These are phyloP conservation scores for Denticeps clupeoides DNA, from an alignment of 2,797 vertebrate genomes.

Conservation along the genomic window DNA sequence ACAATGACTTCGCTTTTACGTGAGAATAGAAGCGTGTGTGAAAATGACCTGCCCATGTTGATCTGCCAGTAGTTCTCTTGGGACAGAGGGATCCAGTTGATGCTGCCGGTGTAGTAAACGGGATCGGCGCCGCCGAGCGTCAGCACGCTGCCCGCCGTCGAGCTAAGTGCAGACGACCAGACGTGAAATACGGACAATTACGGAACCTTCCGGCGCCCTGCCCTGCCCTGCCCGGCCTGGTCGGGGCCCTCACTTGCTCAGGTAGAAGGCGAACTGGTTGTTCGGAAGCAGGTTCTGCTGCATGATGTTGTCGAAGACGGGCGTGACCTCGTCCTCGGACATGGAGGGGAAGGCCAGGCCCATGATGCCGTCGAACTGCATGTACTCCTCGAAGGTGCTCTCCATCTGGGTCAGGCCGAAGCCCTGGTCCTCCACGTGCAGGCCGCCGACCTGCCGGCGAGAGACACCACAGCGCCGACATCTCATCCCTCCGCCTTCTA, in stretches of 20 bases:
- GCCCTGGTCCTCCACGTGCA: conserved; percentile 26
- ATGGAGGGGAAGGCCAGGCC: conserved; percentile 30
- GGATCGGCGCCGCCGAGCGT: conserved; percentile 28
- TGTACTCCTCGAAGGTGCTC: background rate
- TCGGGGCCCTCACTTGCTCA: conserved; percentile 16
- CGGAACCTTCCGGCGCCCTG: background rate
- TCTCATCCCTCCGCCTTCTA: too few relatives aligned
- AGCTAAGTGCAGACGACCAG: conserved; percentile 7
- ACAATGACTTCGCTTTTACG: too few relatives aligned
- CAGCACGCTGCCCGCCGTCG: conserved; percentile 27
- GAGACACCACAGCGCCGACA: too few relatives aligned
- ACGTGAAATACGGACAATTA: too few relatives aligned
- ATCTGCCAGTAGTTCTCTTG: conserved; percentile 23
- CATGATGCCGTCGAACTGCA: conserved; percentile 31
- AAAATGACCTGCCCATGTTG: conserved; percentile 19
- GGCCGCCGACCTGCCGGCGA: conserved; percentile 26
- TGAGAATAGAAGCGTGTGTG: too few relatives aligned
- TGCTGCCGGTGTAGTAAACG: conserved; percentile 19
- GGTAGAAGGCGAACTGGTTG: conserved; percentile 37
- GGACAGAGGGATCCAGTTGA: conserved; percentile 23
- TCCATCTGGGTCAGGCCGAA: conserved; percentile 25
- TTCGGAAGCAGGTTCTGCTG: conserved; percentile 17
- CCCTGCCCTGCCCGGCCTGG: background rate
- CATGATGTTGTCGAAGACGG: conserved; percentile 30
- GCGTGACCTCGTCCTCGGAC: conserved; percentile 9